phyloP scores from a whole-genome alignment of 1,140 invertebrate species.

The Hycleus cichorii region DNA sequence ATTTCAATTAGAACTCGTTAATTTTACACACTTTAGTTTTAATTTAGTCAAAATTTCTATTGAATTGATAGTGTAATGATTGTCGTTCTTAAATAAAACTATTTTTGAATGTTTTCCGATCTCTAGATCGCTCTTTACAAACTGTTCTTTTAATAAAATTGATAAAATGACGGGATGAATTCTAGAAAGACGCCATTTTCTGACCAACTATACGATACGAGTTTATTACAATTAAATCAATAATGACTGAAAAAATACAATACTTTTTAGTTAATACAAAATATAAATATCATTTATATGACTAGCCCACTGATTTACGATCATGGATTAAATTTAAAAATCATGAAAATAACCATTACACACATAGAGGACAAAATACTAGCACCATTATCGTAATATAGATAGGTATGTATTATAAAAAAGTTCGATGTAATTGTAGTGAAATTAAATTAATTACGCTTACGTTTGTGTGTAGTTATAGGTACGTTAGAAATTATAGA shows the following conservation, averaged over 20 bases:
- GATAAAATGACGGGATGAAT: no score
- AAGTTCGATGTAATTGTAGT: no score
- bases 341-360: constrained; percentile 11
- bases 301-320: constrained; percentile 24
- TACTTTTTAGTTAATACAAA: constrained; percentile 20
- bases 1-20: no score
- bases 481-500: no score
- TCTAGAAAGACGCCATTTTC: no score
- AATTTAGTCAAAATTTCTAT: constrained; percentile 13
- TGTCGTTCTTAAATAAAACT: constrained; percentile 15
- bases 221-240: no score
- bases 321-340: background rate
- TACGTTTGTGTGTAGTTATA: no score
- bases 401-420: constrained; percentile 2
- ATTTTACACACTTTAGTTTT: background rate
- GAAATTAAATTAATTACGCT: no score
- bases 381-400: constrained; percentile 17
- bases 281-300: constrained; percentile 30
- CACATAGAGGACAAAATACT: constrained; percentile 16
- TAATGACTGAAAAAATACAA: constrained; percentile 26
- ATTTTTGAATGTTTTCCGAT: constrained; percentile 3
- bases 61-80: constrained; percentile 7
- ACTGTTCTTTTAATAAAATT: no score
- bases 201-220: no score
- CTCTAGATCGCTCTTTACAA: background rate